Evolutionary conservation across 2,888 invertebrate species (phyloP), one percentile per base, ranked within the genome.

Genomic region (Hirtodrosophila histrioides): DNA sequence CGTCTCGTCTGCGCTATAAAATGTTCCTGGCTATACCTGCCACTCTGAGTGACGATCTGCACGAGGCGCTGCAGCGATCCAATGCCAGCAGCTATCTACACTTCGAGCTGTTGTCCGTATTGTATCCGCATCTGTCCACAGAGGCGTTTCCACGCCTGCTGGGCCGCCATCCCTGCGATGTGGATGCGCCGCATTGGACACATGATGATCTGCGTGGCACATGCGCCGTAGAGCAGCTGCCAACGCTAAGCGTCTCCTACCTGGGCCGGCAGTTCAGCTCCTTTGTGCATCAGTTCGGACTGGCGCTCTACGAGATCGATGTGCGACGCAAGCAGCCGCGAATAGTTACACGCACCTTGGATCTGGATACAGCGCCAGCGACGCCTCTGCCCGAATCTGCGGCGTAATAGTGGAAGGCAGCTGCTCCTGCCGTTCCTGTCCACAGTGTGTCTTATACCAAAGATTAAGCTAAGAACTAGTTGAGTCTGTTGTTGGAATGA

Each of bases 51-150:
- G 91, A 92, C 45, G 93, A 94, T 51, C 93, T 96, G n/a, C 64
- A 77, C 44, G 74, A 80, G 45, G 78, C 81, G 0, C 57, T 88
- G 43, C 61, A 53, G 29, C 71, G 60, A 2, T 73, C 76, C 89
- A 92, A 68, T 92, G 92, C 71, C 74, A 92, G 69, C 76, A 90
- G 77, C 41, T 88, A 81, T 83, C 82, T 70, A 84, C 91, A 36
- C 91, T 94, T 94, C 65, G 91, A 92, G 29, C 91, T 93, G 69
- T 91, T 94, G 2, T 92, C 93, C 54, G 92, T 93, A 0, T 95
- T 95, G 91, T 96, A 94, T 92, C 96, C 96, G 0, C 96, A 97
- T 91, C 92, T 96, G 63, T 95, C 95, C 41, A 93, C 93, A 0
- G 96, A 97, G 91, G 95, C 95, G 1, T 92, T 95, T 56, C 95